Evolutionary conservation across 2,797 vertebrate species (phyloP).

Genomic region (Dendrocincla fuliginosa): DNA sequence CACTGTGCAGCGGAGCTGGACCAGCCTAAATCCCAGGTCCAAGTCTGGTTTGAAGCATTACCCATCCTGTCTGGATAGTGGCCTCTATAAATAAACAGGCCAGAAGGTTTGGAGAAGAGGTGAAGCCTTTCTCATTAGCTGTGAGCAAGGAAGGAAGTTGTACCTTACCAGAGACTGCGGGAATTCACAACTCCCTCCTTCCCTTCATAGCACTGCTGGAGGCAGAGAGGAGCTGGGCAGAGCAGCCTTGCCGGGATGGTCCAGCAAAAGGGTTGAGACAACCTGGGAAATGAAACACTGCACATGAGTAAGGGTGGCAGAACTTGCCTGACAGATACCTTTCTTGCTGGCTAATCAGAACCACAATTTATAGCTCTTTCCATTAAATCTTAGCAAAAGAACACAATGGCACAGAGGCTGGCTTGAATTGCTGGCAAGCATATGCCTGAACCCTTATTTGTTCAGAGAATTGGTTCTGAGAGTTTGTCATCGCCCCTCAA

Average conservation of each 20-base stretch:
- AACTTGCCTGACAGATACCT: slow-evolving; percentile 53
- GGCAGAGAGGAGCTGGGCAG: slow-evolving; percentile 17
- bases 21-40: slow-evolving; percentile 8
- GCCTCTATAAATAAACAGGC: slow-evolving; percentile 61
- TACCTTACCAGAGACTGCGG: background rate
- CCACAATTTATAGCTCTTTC: slow-evolving; percentile 17
- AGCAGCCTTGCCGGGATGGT: background rate
- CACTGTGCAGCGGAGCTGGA: slow-evolving; percentile 45
- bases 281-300: background rate
- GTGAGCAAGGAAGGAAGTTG: slow-evolving; percentile 53
- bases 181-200: slow-evolving; percentile 39
- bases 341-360: slow-evolving; percentile 38
- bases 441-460: background rate
- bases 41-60: slow-evolving; percentile 52
- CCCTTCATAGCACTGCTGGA: slow-evolving; percentile 35
- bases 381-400: slow-evolving; percentile 2
- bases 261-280: background rate
- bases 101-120: slow-evolving; percentile 37
- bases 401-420: background rate
- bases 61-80: slow-evolving; percentile 34
- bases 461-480: background rate
- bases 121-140: slow-evolving; percentile 47
- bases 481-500: background rate
- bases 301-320: slow-evolving; percentile 26
- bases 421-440: background rate